These are phyloP conservation scores for Popillia japonica DNA, from an alignment of 1,140 invertebrate genomes.

Conservation along the genomic window DNA sequence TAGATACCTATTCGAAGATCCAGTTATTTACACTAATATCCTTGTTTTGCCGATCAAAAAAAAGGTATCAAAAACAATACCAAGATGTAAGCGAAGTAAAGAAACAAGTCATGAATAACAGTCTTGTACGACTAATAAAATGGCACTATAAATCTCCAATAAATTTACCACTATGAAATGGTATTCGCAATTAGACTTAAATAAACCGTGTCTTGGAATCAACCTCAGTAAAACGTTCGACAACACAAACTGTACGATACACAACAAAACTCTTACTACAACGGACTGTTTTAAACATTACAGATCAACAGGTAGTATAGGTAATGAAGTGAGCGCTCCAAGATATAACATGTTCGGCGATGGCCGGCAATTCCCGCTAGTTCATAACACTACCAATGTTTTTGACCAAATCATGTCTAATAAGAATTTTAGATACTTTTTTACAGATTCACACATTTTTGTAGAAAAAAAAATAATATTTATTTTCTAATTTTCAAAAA, in stretches of 20 bases:
- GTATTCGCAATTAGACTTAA: slow-evolving; percentile 15
- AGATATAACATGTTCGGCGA: slow-evolving; percentile 8
- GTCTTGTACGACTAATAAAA: neutral
- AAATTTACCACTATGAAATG: neutral
- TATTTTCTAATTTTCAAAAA: neutral
- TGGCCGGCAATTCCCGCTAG: neutral
- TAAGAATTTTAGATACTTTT: slow-evolving; percentile 12
- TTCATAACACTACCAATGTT: neutral
- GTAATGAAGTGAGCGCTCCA: neutral
- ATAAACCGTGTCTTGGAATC: slow-evolving; percentile 7
- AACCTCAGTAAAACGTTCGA: neutral
- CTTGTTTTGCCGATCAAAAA: slow-evolving; percentile 1
- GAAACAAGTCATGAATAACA: neutral
- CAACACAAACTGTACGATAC: slow-evolving; percentile 22
- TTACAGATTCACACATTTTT: neutral
- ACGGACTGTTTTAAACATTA: slow-evolving; percentile 24
- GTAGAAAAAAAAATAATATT: neutral
- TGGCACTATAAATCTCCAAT: neutral
- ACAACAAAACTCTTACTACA: slow-evolving; percentile 32
- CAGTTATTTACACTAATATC: slow-evolving; percentile 19
- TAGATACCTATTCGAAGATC: neutral
- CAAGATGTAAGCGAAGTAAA: neutral
- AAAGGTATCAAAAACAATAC: slow-evolving; percentile 24
- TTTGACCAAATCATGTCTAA: neutral
- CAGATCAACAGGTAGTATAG: slow-evolving; percentile 32